Base-by-base conservation (phyloP, 2,888 invertebrate species). In the Drosophila robusta region DNA sequence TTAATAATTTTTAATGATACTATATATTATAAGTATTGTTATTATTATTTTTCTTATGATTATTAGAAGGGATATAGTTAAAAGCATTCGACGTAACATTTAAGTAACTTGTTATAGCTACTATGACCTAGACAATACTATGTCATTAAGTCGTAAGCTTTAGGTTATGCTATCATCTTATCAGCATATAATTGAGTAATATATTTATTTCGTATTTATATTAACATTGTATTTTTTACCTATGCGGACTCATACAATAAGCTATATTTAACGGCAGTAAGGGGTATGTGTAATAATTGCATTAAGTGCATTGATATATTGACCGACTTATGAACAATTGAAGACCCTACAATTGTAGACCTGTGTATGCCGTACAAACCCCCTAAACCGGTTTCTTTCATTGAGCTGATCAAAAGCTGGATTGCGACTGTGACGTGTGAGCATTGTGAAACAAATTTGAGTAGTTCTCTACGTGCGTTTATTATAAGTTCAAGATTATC, bases 351-450 rank as follows among this genome's bases (percentile, higher is more conserved):
- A 18, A 36, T 14, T n/a, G 29, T 8, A 41, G 36, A 34, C 11
- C 12, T 39, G 47, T 41, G n/a, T 36, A 12, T 44, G 46, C 29
- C 32, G 39, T 50, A 4, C 32, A 42, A 68, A 32, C 24, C 50
- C 50, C 49, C 18, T 9, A 55, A 73, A 73, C 75, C 57, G 60
- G 75, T 75, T 75, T 41, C 29, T 14, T 3, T 55, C 14, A 52
- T 51, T 18, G 36, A 18, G 46, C 38, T 32, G 56, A 32, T 60
- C 49, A 70, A 39, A 69, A 74, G 58, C 51, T 41, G 49, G 41
- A 65, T 46, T 56, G 22, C 18, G 51, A 5, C 32, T 26, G n/a
- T 29, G 49, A 41, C 24, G 55, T 29, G 39, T 42, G 38, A 38
- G 64, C 18, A 34, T 29, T 65, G 54, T 46, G n/a, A 60, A 52